Conservation (phyloP, 2,888 invertebrate genomes). For the Uloborus plumipes region DNA sequence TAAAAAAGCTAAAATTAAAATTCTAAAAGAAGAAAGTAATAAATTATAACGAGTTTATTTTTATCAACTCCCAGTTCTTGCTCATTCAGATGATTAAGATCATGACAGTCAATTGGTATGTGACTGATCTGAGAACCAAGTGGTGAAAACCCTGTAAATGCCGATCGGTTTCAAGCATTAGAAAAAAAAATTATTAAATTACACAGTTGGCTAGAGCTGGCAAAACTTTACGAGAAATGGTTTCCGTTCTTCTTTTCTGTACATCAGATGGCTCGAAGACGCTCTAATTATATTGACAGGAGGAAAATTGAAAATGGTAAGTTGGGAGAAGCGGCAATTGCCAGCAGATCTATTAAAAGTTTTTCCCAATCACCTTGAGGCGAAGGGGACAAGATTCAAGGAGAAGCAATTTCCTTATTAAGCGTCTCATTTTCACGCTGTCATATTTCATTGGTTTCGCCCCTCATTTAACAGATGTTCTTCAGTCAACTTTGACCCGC, state of each 20-base stretch:
- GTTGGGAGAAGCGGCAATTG: neutral
- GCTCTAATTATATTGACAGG: conserved; percentile 22
- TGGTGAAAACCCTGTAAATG: too few species aligned
- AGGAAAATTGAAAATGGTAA: conserved; percentile 51
- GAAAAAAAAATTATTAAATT: too few species aligned
- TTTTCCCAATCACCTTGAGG: conserved; percentile 31
- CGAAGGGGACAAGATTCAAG: conserved; percentile 17
- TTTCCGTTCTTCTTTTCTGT: neutral
- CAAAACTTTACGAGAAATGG: too few species aligned
- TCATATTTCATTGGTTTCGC: conserved; percentile 57
- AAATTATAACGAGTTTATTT: too few species aligned
- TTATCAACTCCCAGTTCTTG: too few species aligned
- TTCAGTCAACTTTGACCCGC: conserved; percentile 32
- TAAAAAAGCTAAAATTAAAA: too few species aligned
- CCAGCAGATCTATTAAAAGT: conserved; percentile 8
- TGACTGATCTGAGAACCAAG: too few species aligned
- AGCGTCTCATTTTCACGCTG: conserved; percentile 63
- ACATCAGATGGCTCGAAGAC: neutral
- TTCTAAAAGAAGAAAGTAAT: too few species aligned
- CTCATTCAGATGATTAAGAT: too few species aligned
- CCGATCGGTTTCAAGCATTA: too few species aligned
- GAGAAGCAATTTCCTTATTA: conserved; percentile 64
- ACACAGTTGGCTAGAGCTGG: too few species aligned
- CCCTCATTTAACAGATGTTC: conserved; percentile 59
- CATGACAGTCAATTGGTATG: too few species aligned